Evolutionary conservation across 1,140 invertebrate species (phyloP).

Genomic region (Tetramorium parvispinum): DNA sequence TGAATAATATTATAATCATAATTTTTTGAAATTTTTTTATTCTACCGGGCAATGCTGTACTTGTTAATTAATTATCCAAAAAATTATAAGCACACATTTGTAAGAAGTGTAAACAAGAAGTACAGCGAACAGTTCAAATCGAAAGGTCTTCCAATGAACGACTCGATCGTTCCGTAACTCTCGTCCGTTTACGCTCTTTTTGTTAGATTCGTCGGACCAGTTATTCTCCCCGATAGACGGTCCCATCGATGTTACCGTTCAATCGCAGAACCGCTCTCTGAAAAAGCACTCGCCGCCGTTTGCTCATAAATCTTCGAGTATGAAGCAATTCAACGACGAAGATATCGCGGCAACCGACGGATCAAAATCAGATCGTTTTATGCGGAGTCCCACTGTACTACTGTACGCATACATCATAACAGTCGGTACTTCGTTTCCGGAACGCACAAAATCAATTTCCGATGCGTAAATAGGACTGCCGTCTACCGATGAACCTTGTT

Average conservation of each 20-base stretch:
- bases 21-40: background rate
- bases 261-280: background rate
- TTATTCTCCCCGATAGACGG: background rate
- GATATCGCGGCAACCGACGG: constrained; percentile 9
- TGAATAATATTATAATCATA: background rate
- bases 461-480: constrained; percentile 45
- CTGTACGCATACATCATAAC: constrained; percentile 31
- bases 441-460: constrained; percentile 64
- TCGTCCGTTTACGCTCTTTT: background rate
- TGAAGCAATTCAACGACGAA: constrained; percentile 36
- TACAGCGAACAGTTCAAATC: background rate
- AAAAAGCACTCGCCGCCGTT: constrained; percentile 27
- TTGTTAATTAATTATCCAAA: background rate
- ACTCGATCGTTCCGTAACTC: constrained; percentile 7
- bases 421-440: constrained; percentile 52
- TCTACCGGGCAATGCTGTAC: too few species aligned
- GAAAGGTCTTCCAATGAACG: background rate
- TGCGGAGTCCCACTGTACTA: background rate
- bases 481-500: background rate
- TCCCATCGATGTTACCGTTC: background rate
- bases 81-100: background rate
- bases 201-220: background rate
- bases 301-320: constrained; percentile 37
- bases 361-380: constrained; percentile 57
- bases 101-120: background rate